Conservation (phyloP, 2,888 invertebrate genomes). For the Opisthograptis luteolata region DNA sequence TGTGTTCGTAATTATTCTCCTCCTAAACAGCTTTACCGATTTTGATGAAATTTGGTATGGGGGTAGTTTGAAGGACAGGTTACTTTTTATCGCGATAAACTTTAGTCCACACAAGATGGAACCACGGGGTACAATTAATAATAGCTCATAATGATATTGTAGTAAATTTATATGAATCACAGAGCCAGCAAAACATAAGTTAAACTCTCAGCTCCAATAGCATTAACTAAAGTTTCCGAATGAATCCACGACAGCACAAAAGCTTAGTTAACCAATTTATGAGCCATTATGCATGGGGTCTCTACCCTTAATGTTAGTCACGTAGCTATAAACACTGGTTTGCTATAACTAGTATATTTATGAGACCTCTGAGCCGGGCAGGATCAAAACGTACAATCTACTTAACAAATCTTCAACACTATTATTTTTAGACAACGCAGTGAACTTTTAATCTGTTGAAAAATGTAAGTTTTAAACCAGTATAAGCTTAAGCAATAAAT, state of each 20-base stretch:
- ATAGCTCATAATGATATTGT: neutral
- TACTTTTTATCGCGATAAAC: too few relatives aligned
- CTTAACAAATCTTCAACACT: too few relatives aligned
- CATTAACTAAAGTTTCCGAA: slow-evolving; percentile 13
- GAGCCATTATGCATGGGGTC: slow-evolving; percentile 27
- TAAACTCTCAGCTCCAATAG: neutral
- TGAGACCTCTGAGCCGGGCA: slow-evolving; percentile 27
- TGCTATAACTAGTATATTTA: slow-evolving; percentile 42
- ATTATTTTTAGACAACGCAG: neutral
- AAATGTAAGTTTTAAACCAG: too few relatives aligned
- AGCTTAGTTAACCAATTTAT: slow-evolving; percentile 23
- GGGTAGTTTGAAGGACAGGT: too few relatives aligned
- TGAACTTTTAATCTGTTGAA: too few relatives aligned
- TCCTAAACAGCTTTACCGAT: too few relatives aligned
- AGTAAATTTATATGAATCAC: neutral
- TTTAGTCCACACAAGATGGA: too few relatives aligned
- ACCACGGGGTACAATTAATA: too few relatives aligned
- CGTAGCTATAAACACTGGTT: slow-evolving; percentile 46
- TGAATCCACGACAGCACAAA: slow-evolving; percentile 14
- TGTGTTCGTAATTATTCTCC: too few relatives aligned
- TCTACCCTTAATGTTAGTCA: slow-evolving; percentile 29
- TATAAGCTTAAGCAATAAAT: too few relatives aligned
- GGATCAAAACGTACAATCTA: slow-evolving; percentile 9
- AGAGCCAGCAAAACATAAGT: neutral
- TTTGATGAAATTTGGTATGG: too few relatives aligned